Conservation (phyloP, 2,113 vertebrate genomes). For the Pteruthius melanotis region DNA sequence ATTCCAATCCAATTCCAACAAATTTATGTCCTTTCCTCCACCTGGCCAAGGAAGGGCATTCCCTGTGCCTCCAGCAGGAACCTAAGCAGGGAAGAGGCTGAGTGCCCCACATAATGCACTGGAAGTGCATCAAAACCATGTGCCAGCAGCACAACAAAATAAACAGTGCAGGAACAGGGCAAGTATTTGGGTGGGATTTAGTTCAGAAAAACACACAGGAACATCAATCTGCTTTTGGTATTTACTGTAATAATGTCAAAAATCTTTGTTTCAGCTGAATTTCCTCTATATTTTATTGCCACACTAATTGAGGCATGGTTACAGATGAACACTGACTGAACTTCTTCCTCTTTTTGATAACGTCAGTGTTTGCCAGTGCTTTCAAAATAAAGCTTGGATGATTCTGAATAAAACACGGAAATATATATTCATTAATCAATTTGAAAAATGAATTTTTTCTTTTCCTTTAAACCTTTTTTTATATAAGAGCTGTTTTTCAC, state of each 20-base stretch:
- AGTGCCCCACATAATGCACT: fast-evolving
- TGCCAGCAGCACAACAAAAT: not conserved
- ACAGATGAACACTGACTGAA: not conserved
- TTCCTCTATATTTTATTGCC: not conserved
- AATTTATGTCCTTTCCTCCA: not conserved
- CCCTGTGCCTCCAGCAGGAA: not conserved
- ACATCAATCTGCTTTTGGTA: not conserved
- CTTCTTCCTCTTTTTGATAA: not conserved
- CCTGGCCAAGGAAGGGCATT: not conserved
- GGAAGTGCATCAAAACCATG: fast-evolving
- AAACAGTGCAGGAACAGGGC: not conserved
- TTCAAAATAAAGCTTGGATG: not conserved
- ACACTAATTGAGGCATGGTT: not conserved
- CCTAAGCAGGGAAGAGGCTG: not conserved
- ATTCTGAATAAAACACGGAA: not conserved
- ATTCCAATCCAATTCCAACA: not conserved
- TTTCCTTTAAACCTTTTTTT: not conserved
- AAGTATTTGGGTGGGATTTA: not conserved
- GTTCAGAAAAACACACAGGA: not conserved
- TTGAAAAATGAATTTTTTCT: not conserved
- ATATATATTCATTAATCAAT: not conserved
- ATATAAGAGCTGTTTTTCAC: not conserved
- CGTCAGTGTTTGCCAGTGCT: not conserved
- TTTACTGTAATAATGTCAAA: not conserved
- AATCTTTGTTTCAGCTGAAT: not conserved